These are phyloP conservation scores for Nixonia krombeini DNA, from an alignment of 1,140 invertebrate genomes.

Conservation along the genomic window DNA sequence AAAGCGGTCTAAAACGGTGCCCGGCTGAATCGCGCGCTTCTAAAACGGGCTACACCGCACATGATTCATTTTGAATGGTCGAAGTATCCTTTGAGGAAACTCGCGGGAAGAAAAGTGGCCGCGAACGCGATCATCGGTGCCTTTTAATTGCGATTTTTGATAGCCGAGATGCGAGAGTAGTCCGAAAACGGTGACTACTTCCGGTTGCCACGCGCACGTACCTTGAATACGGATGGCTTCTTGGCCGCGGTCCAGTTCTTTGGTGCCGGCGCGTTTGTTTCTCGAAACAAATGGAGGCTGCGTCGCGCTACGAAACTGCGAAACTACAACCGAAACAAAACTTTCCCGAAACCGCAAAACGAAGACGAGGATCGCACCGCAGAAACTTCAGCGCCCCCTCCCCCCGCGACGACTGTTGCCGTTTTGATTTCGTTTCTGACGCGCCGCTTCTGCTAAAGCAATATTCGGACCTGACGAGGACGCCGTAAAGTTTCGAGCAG, in stretches of 20 bases:
- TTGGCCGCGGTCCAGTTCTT: conserved; percentile 58
- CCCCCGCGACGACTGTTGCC: conserved; percentile 32
- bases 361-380: conserved; percentile 35
- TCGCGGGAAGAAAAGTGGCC: conserved; percentile 18
- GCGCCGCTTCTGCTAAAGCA: conserved; percentile 1
- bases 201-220: conserved; percentile 19
- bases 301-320: conserved; percentile 42
- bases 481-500: not conserved
- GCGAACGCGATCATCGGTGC: too few species aligned
- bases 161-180: not conserved
- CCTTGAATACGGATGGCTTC: conserved; percentile 57
- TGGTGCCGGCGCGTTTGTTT: conserved; percentile 35
- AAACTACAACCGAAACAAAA: conserved; percentile 56
- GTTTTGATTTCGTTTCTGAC: conserved; percentile 26
- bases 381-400: conserved; percentile 40
- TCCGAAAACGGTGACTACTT: conserved; percentile 5
- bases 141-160: not conserved
- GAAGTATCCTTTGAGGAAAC: too few species aligned
- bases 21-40: too few species aligned
- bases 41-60: too few species aligned
- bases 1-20: too few species aligned
- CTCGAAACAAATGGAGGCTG: conserved; percentile 52
- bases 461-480: not conserved
- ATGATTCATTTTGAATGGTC: too few species aligned
- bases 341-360: conserved; percentile 35